Percentiles rank a stretch among this genome's conserved stretches.
Evolutionary conservation across 2,888 invertebrate species (phyloP).

Genomic region (Drosophila yooni): DNA sequence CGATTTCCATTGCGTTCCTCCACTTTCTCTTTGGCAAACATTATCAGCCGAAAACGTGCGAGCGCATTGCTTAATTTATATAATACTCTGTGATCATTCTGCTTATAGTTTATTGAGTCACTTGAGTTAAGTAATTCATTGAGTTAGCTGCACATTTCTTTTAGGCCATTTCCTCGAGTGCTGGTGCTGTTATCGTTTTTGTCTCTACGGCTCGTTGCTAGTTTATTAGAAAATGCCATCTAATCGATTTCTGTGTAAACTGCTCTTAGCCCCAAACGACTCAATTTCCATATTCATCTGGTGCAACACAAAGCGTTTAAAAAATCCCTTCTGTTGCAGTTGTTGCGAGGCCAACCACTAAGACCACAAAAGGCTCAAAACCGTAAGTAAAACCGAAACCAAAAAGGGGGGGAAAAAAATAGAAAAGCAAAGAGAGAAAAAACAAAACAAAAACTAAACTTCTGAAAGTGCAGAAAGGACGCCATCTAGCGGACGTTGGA

Average conservation of each 20-base stretch:
- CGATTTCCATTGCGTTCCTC: not conserved
- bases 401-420: conserved; percentile 29
- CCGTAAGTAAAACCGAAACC: conserved; percentile 62
- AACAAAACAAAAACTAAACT: conserved; percentile 23
- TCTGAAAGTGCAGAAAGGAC: conserved; percentile 13
- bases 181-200: not conserved
- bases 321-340: conserved; percentile 24
- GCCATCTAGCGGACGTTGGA: conserved; percentile 49
- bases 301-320: conserved; percentile 37
- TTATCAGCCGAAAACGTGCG: conserved; percentile 17
- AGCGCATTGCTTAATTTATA: not conserved
- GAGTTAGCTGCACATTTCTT: not conserved
- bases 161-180: not conserved
- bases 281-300: conserved; percentile 19
- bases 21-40: not conserved
- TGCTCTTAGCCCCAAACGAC: conserved; percentile 8
- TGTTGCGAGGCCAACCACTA: conserved; percentile 18
- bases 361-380: conserved; percentile 68
- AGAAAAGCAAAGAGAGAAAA: conserved; percentile 3
- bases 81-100: conserved; percentile 5
- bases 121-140: not conserved
- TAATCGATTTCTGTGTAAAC: conserved; percentile 27
- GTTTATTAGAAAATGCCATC: not conserved
- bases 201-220: not conserved
- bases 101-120: not conserved